These are phyloP conservation scores for Elysia crispata DNA, from an alignment of 2,888 invertebrate species.

Conservation along the genomic window DNA sequence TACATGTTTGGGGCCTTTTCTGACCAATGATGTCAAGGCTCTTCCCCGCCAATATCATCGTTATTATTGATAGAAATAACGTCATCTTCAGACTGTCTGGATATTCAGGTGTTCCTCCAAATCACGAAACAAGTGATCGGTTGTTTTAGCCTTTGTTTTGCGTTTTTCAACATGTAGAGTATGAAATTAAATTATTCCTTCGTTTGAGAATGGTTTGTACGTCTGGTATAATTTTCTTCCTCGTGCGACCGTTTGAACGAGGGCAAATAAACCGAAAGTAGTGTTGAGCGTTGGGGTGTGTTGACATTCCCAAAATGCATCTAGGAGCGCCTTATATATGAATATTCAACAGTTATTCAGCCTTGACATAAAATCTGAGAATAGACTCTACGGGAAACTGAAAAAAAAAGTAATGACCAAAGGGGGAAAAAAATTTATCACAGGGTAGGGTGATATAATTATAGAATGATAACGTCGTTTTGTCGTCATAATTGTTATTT, in stretches of 20 bases:
- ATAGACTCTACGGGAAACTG: too few species aligned
- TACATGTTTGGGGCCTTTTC: slow-evolving; percentile 54
- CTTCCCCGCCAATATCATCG: slow-evolving; percentile 60
- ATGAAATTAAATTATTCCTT: too few species aligned
- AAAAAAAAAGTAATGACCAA: too few species aligned
- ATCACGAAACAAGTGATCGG: too few species aligned
- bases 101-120: not conserved
- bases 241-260: not conserved
- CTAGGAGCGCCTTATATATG: slow-evolving; percentile 12
- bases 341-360: not conserved
- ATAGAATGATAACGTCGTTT: too few species aligned
- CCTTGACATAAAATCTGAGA: not conserved
- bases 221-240: not conserved
- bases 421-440: too few species aligned
- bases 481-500: too few species aligned
- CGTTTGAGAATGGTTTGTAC: too few species aligned
- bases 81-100: not conserved
- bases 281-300: not conserved
- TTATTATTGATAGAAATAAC: not conserved
- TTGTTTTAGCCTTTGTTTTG: too few species aligned
- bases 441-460: too few species aligned
- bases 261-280: too few species aligned
- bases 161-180: too few species aligned
- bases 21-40: slow-evolving; percentile 54
- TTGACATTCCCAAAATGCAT: slow-evolving; percentile 17